Conservation (phyloP, 2,888 invertebrate genomes). For the Drosophila pseudotakahashii region DNA sequence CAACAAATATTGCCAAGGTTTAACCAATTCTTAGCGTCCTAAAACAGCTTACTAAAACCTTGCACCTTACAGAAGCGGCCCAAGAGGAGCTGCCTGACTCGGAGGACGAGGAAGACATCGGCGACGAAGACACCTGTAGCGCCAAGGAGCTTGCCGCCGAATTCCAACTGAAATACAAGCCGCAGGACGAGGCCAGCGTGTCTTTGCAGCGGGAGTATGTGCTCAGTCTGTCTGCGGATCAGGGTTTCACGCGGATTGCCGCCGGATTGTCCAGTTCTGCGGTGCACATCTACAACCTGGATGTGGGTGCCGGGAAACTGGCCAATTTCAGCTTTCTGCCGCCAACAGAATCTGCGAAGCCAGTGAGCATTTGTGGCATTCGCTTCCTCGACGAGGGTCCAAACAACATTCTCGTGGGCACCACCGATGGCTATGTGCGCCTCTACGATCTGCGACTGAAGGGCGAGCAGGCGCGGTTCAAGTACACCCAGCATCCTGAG, state of each 20-base stretch:
- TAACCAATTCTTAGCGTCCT: neutral
- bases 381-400: constrained; percentile 77
- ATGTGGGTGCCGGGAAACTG: constrained; percentile 77
- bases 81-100: constrained; percentile 47
- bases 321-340: constrained; percentile 43
- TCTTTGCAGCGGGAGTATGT: constrained; percentile 87
- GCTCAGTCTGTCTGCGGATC: constrained; percentile 86
- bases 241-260: constrained; percentile 84
- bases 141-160: constrained; percentile 66
- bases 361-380: constrained; percentile 71
- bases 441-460: constrained; percentile 84
- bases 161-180: constrained; percentile 75
- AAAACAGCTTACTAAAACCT: no score
- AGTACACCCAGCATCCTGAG: constrained; percentile 65
- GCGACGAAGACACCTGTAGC: constrained; percentile 80
- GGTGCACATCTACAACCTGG: constrained; percentile 85
- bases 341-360: neutral
- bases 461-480: constrained; percentile 82
- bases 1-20: constrained; percentile 51
- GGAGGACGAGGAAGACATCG: constrained; percentile 72
- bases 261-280: constrained; percentile 85
- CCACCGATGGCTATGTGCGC: constrained; percentile 73
- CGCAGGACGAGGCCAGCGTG: constrained; percentile 85
- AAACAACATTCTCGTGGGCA: constrained; percentile 75
- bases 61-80: constrained; percentile 41